Base-by-base conservation (phyloP, 2,888 invertebrate species). In the Epistrophe eligans region DNA sequence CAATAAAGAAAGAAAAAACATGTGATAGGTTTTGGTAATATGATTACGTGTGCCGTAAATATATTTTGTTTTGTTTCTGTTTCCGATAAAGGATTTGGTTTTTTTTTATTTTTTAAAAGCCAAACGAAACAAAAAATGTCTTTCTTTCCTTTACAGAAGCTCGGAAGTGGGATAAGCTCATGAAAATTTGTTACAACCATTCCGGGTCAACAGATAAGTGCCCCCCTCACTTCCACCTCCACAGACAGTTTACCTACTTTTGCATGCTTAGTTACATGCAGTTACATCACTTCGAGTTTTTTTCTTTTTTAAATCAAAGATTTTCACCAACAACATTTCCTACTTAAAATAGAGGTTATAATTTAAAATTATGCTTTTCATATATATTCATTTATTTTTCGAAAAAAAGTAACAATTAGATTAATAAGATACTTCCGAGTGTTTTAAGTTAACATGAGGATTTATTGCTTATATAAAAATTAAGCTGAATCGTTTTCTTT, bases 211-310 rank as follows among this genome's bases (percentile, higher is more conserved):
- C 28, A 28, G 45, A 45, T 40, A 32, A 32, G 43, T 28, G 7
- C 15, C 15, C n/a, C n/a, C n/a, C 10, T 7, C 15, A 15, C 15
- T 4, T 19, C 17, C 9, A 0, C 40, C 4, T 19, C 7, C 40
- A 15, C 43, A 15, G 15, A 38, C 24, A n/a, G 43, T 24, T 45
- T 52, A 24, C 8, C 28, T 55, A 28, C 28, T 55, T 55, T 55
- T 55, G 28, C 28, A 55, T 38, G 17, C n/a, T 58, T 35, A 35
- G 55, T 32, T 28, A 55, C n/a, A 19, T 32, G 55, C 32, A 72
- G 72, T 73, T 73, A 73, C 60, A 73, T 60, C 73, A 73, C 35
- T 17, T 28, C 13, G 9, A 24, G n/a, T n/a, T 24, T 24, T 52
- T 11, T 24, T n/a, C 35, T 38, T 38, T 11, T 15, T 32, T 32